Conservation (phyloP, 2,888 invertebrate species). For the Tetragonula carbonaria region DNA sequence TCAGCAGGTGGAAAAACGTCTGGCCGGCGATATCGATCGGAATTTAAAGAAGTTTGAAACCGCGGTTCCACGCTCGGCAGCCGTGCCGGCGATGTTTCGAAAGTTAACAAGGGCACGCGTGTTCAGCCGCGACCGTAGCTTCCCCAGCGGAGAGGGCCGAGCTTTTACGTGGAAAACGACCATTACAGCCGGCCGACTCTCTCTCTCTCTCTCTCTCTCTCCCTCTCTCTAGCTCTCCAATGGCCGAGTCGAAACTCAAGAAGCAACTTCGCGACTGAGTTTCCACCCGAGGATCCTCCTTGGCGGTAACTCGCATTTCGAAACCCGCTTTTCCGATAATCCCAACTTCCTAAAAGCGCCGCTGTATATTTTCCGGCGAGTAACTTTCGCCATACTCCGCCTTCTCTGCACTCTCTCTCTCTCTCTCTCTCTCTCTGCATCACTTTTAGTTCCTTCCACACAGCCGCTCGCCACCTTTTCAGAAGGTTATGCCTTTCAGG, state of each 20-base stretch:
- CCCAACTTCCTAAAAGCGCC: slow-evolving; percentile 70
- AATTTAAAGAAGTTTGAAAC: slow-evolving; percentile 12
- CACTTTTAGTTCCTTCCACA: slow-evolving; percentile 18
- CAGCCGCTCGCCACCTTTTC: not conserved
- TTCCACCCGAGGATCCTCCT: slow-evolving; percentile 65
- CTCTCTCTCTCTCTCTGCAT: not conserved
- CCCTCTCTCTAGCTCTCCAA: slow-evolving; percentile 11
- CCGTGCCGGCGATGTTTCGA: slow-evolving; percentile 26
- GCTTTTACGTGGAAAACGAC: slow-evolving; percentile 63
- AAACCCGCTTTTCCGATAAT: slow-evolving; percentile 72
- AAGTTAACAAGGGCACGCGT: slow-evolving; percentile 36
- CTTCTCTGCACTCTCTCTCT: not conserved
- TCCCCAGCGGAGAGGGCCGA: slow-evolving; percentile 30
- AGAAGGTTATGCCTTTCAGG: slow-evolving; percentile 41
- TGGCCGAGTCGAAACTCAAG: slow-evolving; percentile 56
- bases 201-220: too few species aligned
- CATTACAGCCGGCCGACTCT: slow-evolving; percentile 46
- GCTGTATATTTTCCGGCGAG: slow-evolving; percentile 71
- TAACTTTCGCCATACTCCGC: slow-evolving; percentile 56
- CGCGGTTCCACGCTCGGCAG: not conserved
- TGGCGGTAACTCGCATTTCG: slow-evolving; percentile 67
- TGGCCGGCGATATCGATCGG: slow-evolving; percentile 1
- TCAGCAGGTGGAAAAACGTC: not conserved
- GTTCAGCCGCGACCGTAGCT: slow-evolving; percentile 31
- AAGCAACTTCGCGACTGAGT: slow-evolving; percentile 60